Base-by-base conservation (phyloP, 2,797 vertebrate species). In the Chlorospingus flavigularis region DNA sequence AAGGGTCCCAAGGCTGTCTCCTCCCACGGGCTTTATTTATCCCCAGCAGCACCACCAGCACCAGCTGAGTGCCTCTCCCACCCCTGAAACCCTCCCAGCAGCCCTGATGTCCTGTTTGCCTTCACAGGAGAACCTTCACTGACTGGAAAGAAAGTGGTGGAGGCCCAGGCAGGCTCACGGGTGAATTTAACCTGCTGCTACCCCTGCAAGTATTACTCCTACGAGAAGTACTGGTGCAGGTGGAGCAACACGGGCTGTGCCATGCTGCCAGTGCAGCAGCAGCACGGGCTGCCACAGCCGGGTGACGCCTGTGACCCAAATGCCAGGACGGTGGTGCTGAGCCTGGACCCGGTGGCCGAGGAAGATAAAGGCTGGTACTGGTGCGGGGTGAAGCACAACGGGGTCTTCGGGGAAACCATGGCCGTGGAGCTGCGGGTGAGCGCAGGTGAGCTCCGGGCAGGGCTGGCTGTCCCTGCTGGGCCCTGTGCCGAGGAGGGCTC, bases 191-290 rank as follows among this genome's bases (percentile, higher is more conserved):
- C 39, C 37, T 98, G 98, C 85, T 90, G 85, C 8, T 98, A 97
- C 6, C 57, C 97, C 0, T 98, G 98, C 93, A 92, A 92, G 50
- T 98, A 89, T 71, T 92, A 81, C 70, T 88, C 96, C 31, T 88
- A 91, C 0, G 45, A 98, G 62, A 98, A 98, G 81, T 98, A 97
- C 51, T 98, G 98, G 98, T 98, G 98, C 95, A 96, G 60, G 67
- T 98, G 98, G 98, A 94, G 2, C 57, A 13, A 28, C 17, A 15
- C 2, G 0, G 31, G 73, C 51, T 98, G 98, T 67, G 10, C 4
- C 8, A 2, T 10, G 13, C 8, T 97, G 60, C 71, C 87, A 3
- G 84, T 40, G 13, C 30, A 50, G 2, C 79, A 89, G 1, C 79
- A 89, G 1, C 79, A 83, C 26, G 31, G 60, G 2, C 43, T 84